Evolutionary conservation across 2,113 vertebrate species (phyloP).

Genomic region (Nannobrachium achirus): DNA sequence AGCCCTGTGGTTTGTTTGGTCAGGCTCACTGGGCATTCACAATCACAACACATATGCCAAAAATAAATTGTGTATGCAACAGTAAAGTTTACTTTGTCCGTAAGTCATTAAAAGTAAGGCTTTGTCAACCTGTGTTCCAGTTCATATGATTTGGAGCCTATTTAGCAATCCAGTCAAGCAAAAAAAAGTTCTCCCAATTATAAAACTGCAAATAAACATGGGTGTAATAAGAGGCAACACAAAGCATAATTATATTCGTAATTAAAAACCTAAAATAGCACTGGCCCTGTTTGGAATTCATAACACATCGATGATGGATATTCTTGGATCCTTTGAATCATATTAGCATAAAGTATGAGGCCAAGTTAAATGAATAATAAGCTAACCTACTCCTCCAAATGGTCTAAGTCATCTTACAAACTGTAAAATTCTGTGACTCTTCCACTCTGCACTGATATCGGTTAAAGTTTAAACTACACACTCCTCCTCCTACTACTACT

Average conservation of each 20-base stretch:
- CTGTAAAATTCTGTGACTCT: no score
- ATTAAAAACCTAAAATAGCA: constrained; percentile 47
- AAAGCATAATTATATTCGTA: constrained; percentile 68
- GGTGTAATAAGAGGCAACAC: constrained; percentile 60
- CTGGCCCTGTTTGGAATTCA: constrained; percentile 16
- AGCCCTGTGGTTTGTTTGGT: constrained; percentile 40
- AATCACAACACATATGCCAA: constrained; percentile 41
- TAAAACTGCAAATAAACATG: constrained; percentile 64
- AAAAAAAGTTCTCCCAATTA: constrained; percentile 73
- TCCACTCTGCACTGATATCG: constrained; percentile 4
- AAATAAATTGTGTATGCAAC: constrained; percentile 65
- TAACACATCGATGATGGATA: constrained; percentile 11
- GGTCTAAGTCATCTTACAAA: no score
- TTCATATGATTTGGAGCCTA: constrained; percentile 35
- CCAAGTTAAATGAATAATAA: no score
- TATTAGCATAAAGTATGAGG: neutral
- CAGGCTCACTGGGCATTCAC: constrained; percentile 69
- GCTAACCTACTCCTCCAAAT: no score
- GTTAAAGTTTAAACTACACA: no score
- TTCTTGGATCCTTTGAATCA: neutral
- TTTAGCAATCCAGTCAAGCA: constrained; percentile 52
- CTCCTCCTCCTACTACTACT: no score
- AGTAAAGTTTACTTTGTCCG: constrained; percentile 66
- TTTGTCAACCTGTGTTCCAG: constrained; percentile 43
- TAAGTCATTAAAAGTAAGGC: constrained; percentile 68